Evolutionary conservation across 2,797 vertebrate species (phyloP).

Genomic region (Rhynchotus rufescens): DNA sequence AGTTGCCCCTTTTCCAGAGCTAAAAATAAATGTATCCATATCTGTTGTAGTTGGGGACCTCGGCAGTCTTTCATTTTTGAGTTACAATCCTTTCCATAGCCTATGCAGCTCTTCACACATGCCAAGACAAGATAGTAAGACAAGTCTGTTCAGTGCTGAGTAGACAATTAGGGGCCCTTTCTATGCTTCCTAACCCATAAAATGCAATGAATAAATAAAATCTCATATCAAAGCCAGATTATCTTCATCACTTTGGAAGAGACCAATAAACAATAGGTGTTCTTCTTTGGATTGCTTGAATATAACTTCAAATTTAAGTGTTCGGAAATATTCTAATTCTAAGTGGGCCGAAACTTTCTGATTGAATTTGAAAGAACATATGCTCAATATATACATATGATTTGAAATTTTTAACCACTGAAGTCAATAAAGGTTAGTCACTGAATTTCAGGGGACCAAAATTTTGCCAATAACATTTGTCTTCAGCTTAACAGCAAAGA

Average conservation of each 20-base stretch:
- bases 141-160: not conserved
- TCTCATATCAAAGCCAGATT: not conserved
- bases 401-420: not conserved
- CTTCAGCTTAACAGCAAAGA: not conserved
- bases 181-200: not conserved
- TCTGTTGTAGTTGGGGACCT: not conserved
- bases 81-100: not conserved
- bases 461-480: not conserved
- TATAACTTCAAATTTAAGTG: not conserved
- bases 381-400: not conserved
- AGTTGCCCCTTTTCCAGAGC: not conserved
- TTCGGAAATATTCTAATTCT: not conserved
- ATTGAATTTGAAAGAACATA: not conserved
- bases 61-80: not conserved
- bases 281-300: not conserved
- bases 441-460: not conserved
- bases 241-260: not conserved
- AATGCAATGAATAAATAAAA: not conserved
- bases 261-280: not conserved
- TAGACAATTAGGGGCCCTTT: not conserved
- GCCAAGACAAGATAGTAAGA: not conserved
- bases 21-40: not conserved
- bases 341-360: not conserved
- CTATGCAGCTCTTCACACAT: not conserved
- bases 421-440: not conserved